Evolutionary conservation across 2,797 vertebrate species (phyloP), one percentile per base, ranked within the genome.

Genomic region (Sciurus vulgaris): DNA sequence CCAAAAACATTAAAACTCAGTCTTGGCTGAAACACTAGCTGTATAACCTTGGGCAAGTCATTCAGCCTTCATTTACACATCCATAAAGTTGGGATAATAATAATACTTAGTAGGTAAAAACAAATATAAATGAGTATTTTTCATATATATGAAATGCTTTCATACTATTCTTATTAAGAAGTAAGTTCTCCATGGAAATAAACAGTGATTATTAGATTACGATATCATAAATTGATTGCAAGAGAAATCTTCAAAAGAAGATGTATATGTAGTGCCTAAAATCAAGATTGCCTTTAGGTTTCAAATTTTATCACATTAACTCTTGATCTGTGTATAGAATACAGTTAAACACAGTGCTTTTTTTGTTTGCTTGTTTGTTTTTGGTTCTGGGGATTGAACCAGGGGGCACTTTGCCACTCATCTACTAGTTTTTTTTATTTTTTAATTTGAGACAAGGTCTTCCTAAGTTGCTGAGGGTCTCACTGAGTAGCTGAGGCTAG

Each of bases 61-160:
- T 90, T 91, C 91, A 91, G 70, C n/a, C 28, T 89, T 92, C 70
- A 82, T 93, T 93, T 94, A 28, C 14, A 41, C 47, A 86, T 92
- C 35, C 15, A 30, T 92, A 63, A 85, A 73, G 33, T 70, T 69
- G 5, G 41, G 22, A 65, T 97, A 77, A 56, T 95, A 89, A 95
- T 69, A 89, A 95, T 69, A 93, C 28, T 86, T 17, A 63, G 35
- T 7, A 76, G 41, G 47, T 86, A 77, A 22, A 88, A 86, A 78
- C 69, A 24, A 96, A 51, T 87, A 7, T 78, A 90, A 49, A 92
- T 70, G 59, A 61, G 26, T 24, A 26, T 61, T 59, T 61, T 82
- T 87, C 73, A 1, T 49, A 0, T 94, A 82, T 69, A 74, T 70
- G 81, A 89, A 84, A 74, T 86, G 51, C 78, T 94, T 96, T 79